Evolutionary conservation across 1,140 invertebrate species (phyloP).

Genomic region (Saccostrea glomerata): DNA sequence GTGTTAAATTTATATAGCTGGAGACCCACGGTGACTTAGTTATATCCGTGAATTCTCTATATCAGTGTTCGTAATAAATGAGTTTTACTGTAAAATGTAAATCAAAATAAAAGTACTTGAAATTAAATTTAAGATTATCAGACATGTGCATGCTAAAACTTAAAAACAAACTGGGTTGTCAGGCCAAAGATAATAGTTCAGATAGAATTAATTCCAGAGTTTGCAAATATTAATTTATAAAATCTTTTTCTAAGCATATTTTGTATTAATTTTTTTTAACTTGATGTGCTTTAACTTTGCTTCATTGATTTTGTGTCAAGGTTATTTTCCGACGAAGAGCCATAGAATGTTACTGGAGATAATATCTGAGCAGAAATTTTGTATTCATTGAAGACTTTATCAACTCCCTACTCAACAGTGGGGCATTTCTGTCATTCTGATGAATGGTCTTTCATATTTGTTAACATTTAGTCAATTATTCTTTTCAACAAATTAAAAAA

Average conservation of each 20-base stretch:
- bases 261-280: not conserved
- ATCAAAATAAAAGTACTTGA: not conserved
- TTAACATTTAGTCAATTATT: conserved; percentile 36
- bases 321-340: not conserved
- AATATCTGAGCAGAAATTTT: not conserved
- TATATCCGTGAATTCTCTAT: too few species aligned
- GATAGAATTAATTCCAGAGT: not conserved
- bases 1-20: too few species aligned
- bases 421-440: conserved; percentile 19
- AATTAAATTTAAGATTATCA: not conserved
- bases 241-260: not conserved
- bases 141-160: not conserved
- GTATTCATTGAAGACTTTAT: conserved; percentile 5
- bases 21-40: too few species aligned
- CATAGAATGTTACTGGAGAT: not conserved
- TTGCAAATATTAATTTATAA: not conserved
- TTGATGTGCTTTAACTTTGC: not conserved
- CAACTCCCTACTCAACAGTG: not conserved
- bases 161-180: not conserved
- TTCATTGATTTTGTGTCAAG: not conserved
- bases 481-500: conserved; percentile 37
- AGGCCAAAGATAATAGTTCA: not conserved
- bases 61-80: too few species aligned
- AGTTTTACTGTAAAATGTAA: not conserved
- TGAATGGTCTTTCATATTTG: conserved; percentile 33